Evolutionary conservation across 2,797 vertebrate species (phyloP).

Genomic region (Sebastes hubbsi): DNA sequence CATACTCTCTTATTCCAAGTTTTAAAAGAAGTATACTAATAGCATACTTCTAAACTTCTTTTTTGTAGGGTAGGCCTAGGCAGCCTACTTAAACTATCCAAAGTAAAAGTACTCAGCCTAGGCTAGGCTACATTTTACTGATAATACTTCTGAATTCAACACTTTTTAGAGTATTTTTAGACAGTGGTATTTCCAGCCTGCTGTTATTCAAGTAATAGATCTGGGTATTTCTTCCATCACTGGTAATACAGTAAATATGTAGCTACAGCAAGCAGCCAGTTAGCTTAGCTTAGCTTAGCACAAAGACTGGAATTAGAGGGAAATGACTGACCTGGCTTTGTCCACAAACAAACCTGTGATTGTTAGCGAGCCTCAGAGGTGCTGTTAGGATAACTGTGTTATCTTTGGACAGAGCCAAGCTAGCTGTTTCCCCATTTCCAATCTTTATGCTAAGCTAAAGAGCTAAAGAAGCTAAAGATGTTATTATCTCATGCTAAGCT

Average conservation of each 20-base stretch:
- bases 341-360: background rate
- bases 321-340: background rate
- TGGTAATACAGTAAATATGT: background rate
- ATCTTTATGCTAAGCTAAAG: background rate
- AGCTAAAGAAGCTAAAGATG: background rate
- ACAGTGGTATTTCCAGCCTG: too few relatives aligned
- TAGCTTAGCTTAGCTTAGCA: background rate
- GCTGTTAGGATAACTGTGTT: background rate
- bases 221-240: too few relatives aligned
- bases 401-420: background rate
- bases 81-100: rapidly evolving
- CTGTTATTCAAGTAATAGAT: too few relatives aligned
- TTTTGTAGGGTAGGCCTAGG: too few relatives aligned
- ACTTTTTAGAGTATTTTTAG: too few relatives aligned
- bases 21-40: too few relatives aligned
- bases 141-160: too few relatives aligned
- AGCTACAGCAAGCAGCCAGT: background rate
- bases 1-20: too few relatives aligned
- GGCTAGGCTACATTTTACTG: too few relatives aligned
- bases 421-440: background rate
- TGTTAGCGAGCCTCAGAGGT: background rate
- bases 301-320: background rate
- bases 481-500: background rate
- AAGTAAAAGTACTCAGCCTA: too few relatives aligned
- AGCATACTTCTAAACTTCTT: too few relatives aligned